Evolutionary conservation across 2,113 vertebrate genomes (phyloP).

Genomic region (Nothoprocta pentlandii): DNA sequence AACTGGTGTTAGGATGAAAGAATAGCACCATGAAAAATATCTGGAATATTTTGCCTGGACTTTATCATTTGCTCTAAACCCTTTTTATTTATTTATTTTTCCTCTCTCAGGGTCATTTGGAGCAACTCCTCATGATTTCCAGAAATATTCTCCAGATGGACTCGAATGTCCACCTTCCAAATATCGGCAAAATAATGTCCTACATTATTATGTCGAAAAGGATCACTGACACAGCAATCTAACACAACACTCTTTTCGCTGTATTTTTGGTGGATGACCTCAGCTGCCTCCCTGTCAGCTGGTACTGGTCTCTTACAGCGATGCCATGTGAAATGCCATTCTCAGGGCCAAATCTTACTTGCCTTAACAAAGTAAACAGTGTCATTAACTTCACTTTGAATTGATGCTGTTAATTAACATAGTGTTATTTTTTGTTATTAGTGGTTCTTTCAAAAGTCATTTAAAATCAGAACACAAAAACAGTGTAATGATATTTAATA

Average conservation of each 20-base stretch:
- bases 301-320: background rate
- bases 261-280: background rate
- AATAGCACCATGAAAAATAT: background rate
- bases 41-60: background rate
- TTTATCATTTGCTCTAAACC: background rate
- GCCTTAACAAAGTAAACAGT: conserved; percentile 20
- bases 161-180: background rate
- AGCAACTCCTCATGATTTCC: background rate
- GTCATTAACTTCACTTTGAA: conserved; percentile 57
- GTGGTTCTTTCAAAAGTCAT: conserved; percentile 48
- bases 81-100: background rate
- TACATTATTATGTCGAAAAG: background rate
- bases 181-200: background rate
- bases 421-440: conserved; percentile 55
- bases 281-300: background rate
- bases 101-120: background rate
- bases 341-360: conserved; percentile 48
- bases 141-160: background rate
- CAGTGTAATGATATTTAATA: conserved; percentile 42
- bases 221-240: background rate
- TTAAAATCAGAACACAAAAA: conserved; percentile 51
- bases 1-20: background rate
- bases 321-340: conserved; percentile 34
- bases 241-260: background rate
- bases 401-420: conserved; percentile 56